Base-by-base conservation (phyloP, 2,113 vertebrate genomes). In the Turnix velox region DNA sequence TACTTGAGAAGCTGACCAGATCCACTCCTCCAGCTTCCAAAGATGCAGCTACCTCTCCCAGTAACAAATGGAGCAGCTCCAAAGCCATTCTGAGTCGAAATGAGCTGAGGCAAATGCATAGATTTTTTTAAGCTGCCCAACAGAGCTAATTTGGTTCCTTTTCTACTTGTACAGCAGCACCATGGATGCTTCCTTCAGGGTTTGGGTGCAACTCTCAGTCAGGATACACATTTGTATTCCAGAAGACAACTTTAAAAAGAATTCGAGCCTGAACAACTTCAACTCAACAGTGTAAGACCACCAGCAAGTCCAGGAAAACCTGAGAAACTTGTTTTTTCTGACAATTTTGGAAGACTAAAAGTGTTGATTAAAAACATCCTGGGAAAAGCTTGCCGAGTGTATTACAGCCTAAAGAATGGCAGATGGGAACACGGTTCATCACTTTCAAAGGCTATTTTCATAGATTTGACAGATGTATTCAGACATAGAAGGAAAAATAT, bases 401-500 rank as follows among this genome's bases (percentile, higher is more conserved):
- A 93, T 92, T 84, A 42, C 57, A 89, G 42, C 87, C 66, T 61
- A 20, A 92, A 89, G 84, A 76, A 87, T 83, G 39, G 92, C 92
- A 96, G 95, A 94, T 92, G 94, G 91, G 84, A 94, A 96, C 67
- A 83, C 23, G 51, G 89, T 66, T 93, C 87, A 84, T 72, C 78
- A 69, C 66, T 94, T 92, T 76, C 89, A 87, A 93, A 92, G 95
- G 89, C 84, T 87, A 91, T 96, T 93, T 96, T 93, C 87, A 95
- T 77, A 92, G 74, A 91, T 93, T 55, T 94, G 91, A 93, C 95
- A 96, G 96, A 96, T 94, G 91, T 75, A 96, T 91, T 95, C 81
- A 94, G 92, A 94, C 89, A 84, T 14, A 87, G 14, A 84, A 23
- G 31, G 79, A 85, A 83, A 82, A 67, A 62, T 30, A 87, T 3